Percentiles rank a stretch among this genome's conserved stretches.
These are phyloP conservation scores for Ariolimax columbianus DNA, from an alignment of 2,888 invertebrate species.

Conservation along the genomic window DNA sequence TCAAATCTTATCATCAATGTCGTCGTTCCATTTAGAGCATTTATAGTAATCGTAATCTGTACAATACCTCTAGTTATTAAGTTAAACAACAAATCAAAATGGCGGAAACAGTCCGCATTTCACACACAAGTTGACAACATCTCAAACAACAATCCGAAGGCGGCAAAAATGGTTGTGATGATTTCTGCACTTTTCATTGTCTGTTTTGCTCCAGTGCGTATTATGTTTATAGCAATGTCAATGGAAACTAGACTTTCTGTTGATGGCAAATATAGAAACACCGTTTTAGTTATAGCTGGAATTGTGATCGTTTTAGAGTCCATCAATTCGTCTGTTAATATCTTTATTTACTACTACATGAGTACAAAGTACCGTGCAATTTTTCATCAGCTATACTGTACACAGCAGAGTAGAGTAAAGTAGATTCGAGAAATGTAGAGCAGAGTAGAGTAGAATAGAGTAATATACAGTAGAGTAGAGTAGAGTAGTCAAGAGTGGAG, in stretches of 20 bases:
- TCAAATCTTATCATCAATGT: background rate
- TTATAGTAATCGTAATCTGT: background rate
- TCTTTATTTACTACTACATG: slow-evolving; percentile 12
- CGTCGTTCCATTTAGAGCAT: background rate
- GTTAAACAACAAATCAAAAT: background rate
- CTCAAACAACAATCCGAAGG: background rate
- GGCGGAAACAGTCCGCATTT: background rate
- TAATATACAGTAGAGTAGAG: too few relatives aligned
- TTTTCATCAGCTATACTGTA: too few relatives aligned
- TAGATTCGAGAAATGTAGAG: too few relatives aligned
- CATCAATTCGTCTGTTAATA: slow-evolving; percentile 5
- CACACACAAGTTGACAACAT: background rate
- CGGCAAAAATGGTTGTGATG: background rate
- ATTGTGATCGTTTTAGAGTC: background rate
- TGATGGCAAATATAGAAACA: background rate
- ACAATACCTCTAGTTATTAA: background rate
- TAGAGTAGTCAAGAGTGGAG: too few relatives aligned
- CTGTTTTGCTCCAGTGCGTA: background rate
- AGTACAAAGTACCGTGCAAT: slow-evolving; percentile 8
- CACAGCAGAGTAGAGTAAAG: too few relatives aligned
- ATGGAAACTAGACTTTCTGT: background rate
- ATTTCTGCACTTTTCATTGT: background rate
- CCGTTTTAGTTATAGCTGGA: background rate
- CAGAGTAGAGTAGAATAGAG: too few relatives aligned
- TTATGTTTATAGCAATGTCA: background rate